Base-by-base conservation (phyloP, 1,140 invertebrate genomes). In the Heliconius nattereri region DNA sequence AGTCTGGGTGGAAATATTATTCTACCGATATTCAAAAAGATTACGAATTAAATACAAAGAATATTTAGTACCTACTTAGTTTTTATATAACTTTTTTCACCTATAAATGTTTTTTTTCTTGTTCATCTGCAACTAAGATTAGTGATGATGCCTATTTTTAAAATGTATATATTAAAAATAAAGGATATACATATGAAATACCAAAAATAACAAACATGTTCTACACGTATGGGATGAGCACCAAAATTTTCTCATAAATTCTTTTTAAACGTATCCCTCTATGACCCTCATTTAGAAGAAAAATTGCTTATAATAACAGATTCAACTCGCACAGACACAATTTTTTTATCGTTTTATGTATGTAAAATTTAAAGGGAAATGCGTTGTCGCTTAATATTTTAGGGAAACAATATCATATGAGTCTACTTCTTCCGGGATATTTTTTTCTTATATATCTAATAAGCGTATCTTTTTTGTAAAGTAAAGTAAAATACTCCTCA, bases 261-360 rank as follows among this genome's bases (percentile, higher is more conserved):
- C 7, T 23, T 57, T 57, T 57, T 57, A 57, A 57, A 23, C 8
- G 54, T 45, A 45, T 16, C 13, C 40, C 40, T 8, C 8, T 23
- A 23, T 57, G 8, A 23, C 54, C n/a, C 54, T 57, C 54, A 57
- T 57, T 57, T 57, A 57, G 70, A 71, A 75, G 72, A 82, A 78
- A 82, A 75, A 75, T 80, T 60, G 78, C 72, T 75, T 80, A 80
- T 82, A 79, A 82, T 75, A 76, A 73, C 23, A 74, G 81, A 73
- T 76, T 79, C 71, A 82, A 72, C 66, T 73, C 45, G 40, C 75
- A 37, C 73, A 45, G 71, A 82, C 66, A 78, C 78, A 76, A 75
- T 78, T 80, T 82, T 45, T 57, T 57, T 57, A 57, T 57, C 54
- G 23, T 57, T 57, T 57, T 57, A 57, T 23, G 7, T 57, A 8